phyloP scores from a whole-genome alignment of 2,888 invertebrate genomes.

The Aethes cnicana region DNA sequence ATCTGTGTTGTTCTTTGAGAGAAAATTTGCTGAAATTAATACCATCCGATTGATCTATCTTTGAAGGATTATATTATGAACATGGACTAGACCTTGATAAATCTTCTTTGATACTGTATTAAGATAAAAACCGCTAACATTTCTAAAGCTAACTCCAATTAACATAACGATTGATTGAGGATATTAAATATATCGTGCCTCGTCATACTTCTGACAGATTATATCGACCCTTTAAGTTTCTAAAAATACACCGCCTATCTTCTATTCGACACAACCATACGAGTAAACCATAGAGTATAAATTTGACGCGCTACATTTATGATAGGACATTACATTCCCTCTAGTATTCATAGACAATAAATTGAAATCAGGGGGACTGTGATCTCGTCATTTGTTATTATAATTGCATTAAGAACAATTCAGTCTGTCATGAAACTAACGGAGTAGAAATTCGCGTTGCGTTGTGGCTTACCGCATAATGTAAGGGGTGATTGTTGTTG shows the following conservation, averaged over 20 bases:
- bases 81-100: too few species aligned
- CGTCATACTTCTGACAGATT: constrained; percentile 3
- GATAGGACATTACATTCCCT: constrained; percentile 28
- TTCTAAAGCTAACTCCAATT: too few species aligned
- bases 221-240: constrained; percentile 3
- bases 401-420: constrained; percentile 25
- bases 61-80: too few species aligned
- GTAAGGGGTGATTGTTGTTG: too few species aligned
- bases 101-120: too few species aligned
- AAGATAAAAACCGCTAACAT: too few species aligned
- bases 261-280: constrained; percentile 22
- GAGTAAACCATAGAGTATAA: constrained; percentile 23
- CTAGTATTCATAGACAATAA: constrained; percentile 37
- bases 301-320: constrained; percentile 23
- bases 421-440: constrained; percentile 5
- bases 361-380: constrained; percentile 37
- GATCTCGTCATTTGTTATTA: constrained; percentile 33
- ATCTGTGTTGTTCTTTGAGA: too few species aligned
- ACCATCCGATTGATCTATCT: too few species aligned
- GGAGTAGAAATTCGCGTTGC: constrained; percentile 11
- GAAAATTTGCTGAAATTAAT: too few species aligned
- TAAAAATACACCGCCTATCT: constrained; percentile 22
- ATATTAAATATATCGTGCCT: background rate
- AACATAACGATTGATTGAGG: too few species aligned
- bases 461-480: constrained; percentile 24